These are phyloP conservation scores for Spinus olivaceus DNA, from an alignment of 2,797 vertebrate genomes.

Conservation along the genomic window DNA sequence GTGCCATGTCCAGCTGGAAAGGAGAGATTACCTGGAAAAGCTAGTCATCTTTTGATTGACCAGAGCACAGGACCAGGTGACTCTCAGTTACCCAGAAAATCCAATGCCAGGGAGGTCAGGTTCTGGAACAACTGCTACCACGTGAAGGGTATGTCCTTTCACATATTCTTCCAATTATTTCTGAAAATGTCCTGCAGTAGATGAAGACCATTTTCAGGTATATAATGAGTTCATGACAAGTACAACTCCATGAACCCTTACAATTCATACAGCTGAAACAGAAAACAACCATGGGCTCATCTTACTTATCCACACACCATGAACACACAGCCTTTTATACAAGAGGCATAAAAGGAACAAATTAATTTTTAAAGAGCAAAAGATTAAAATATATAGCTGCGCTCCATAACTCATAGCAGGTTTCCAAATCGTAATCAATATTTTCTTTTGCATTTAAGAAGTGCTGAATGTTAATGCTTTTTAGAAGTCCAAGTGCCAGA, in stretches of 20 bases:
- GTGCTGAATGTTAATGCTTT: not conserved
- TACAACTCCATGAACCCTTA: not conserved
- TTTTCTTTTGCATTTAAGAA: slow-evolving; percentile 10
- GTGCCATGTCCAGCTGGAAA: not conserved
- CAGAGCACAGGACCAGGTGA: not conserved
- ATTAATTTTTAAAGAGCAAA: slow-evolving; percentile 46
- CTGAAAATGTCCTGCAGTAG: not conserved
- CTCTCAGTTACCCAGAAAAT: not conserved
- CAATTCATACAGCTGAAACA: not conserved
- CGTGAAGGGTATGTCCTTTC: not conserved
- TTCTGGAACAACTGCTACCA: not conserved
- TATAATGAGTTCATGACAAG: not conserved
- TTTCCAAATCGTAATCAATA: slow-evolving; percentile 35
- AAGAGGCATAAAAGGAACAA: not conserved
- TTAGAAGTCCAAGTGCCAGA: not conserved
- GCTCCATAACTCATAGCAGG: not conserved
- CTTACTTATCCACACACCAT: not conserved
- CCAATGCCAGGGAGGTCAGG: not conserved
- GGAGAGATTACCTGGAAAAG: not conserved
- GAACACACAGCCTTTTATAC: not conserved
- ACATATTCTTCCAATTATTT: not conserved
- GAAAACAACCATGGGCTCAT: not conserved
- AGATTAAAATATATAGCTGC: slow-evolving; percentile 32
- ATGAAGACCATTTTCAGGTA: not conserved
- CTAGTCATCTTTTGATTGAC: not conserved